Evolutionary conservation across 2,888 invertebrate genomes (phyloP).

Genomic region (Helobdella robusta): DNA sequence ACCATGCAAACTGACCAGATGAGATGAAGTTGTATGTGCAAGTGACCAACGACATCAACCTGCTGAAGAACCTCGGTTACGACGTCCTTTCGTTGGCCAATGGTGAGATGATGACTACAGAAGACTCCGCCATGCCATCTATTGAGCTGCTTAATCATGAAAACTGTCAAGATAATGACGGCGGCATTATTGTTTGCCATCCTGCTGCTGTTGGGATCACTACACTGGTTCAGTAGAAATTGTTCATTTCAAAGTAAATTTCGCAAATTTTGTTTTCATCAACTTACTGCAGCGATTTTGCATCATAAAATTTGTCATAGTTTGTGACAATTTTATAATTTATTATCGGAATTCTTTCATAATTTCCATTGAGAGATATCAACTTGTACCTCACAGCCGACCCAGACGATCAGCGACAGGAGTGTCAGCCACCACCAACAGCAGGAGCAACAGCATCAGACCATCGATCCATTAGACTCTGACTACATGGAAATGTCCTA

Average conservation of each 20-base stretch:
- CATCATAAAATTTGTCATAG: too few species aligned
- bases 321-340: too few species aligned
- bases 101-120: not conserved
- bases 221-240: too few species aligned
- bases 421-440: not conserved
- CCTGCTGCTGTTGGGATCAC: too few species aligned
- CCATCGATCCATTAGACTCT: not conserved
- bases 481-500: slow-evolving; percentile 23
- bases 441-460: slow-evolving; percentile 3
- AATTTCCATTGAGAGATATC: too few species aligned
- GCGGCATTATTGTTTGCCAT: too few species aligned
- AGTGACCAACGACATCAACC: slow-evolving; percentile 2
- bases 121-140: not conserved
- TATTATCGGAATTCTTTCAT: too few species aligned
- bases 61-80: not conserved
- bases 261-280: too few species aligned
- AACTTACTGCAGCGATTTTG: too few species aligned
- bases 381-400: not conserved
- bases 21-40: not conserved
- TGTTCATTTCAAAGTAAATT: too few species aligned
- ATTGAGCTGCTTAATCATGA: too few species aligned
- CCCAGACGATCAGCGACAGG: not conserved
- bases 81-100: not conserved
- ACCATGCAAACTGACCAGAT: not conserved
- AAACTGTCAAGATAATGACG: too few species aligned